Percentiles rank a stretch among this genome's conserved stretches.
phyloP scores from a whole-genome alignment of 2,888 invertebrate genomes.

The Pachliopta kotzebuea region DNA sequence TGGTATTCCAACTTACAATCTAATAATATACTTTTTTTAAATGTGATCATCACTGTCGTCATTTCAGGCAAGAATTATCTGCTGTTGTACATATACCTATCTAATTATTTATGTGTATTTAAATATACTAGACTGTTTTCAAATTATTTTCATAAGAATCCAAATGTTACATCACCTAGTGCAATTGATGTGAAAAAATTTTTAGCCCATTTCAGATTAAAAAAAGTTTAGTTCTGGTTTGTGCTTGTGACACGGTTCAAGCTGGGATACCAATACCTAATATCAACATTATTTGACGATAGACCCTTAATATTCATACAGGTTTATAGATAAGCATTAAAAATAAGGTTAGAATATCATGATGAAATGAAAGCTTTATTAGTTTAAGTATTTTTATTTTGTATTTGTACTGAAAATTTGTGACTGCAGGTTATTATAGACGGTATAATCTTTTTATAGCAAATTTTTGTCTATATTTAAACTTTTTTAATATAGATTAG shows the following conservation, averaged over 20 bases:
- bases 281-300: background rate
- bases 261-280: background rate
- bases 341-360: constrained; percentile 46
- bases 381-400: constrained; percentile 49
- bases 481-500: background rate
- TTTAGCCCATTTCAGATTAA: too few relatives aligned
- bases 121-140: background rate
- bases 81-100: too few relatives aligned
- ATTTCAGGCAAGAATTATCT: too few relatives aligned
- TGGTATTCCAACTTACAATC: constrained; percentile 10
- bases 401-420: constrained; percentile 18
- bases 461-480: background rate
- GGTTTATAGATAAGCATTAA: constrained; percentile 21
- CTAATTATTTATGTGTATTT: too few relatives aligned
- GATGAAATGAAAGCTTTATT: constrained; percentile 73
- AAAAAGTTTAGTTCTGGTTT: background rate
- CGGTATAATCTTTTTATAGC: background rate
- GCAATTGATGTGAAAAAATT: too few relatives aligned
- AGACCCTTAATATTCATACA: constrained; percentile 2
- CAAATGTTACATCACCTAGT: background rate
- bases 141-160: background rate
- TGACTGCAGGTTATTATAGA: constrained; percentile 16
- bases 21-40: background rate
- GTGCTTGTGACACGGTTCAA: background rate
- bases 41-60: background rate